Base-by-base conservation (phyloP, 1,140 invertebrate genomes). In the Rhyzopertha dominica region DNA sequence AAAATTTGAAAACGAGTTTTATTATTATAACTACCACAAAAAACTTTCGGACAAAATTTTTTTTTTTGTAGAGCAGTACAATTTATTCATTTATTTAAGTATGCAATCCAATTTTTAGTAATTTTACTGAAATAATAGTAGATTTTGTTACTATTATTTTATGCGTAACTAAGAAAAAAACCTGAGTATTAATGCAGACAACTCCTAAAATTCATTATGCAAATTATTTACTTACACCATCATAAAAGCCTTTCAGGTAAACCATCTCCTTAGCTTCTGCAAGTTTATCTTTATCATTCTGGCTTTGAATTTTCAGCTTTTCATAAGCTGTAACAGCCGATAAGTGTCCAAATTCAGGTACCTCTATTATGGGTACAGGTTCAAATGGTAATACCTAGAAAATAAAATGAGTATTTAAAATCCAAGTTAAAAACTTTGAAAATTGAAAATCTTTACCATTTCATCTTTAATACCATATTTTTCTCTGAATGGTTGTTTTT, bases 221-320 rank as follows among this genome's bases (percentile, higher is more conserved):
- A n/a, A n/a, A n/a, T n/a, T n/a, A 22, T 14, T 8, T 25, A 31
- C 44, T 39, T 47, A 63, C 72, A 18, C 87, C 87, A 62, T 98
- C 92, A 69, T 99, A 98, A 71, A 99, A 99, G 43, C 94, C 95
- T 76, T 98, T 98, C 3, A 97, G 68, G 63, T 99, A 99, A 26
- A 95, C 87, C 71, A 88, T 79, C 61, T 96, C 94, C 68, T 99
- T 99, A 0, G 97, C 97, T 73, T 97, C 84, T 5, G 80, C 67
- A 30, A 99, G 71, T 68, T 98, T 98, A 0, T 93, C 90, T 62
- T 81, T 84, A 62, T 99, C 96, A 72, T 99, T 99, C 72, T 98
- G 95, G 63, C 92, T 95, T 66, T 94, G 87, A 57, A 99, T 95
- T 71, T 98, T 96, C 5, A 98, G 71, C 56, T 85, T 78, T 12